Evolutionary conservation across 2,113 vertebrate genomes (phyloP).

Genomic region (Equus quagga): DNA sequence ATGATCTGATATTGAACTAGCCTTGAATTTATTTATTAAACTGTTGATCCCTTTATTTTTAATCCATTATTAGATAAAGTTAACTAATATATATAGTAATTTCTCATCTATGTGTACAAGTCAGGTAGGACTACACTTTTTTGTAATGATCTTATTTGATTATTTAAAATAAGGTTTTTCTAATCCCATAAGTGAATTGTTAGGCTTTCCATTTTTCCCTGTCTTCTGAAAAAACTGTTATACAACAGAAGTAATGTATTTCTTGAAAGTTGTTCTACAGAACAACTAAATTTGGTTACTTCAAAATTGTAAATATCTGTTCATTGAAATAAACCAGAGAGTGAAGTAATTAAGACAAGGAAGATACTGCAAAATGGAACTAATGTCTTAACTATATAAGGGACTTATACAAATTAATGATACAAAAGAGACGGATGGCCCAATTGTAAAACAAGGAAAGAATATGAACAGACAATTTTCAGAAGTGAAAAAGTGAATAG

Average conservation of each 20-base stretch:
- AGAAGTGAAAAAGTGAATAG: neutral
- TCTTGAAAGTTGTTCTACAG: neutral
- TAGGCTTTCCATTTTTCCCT: neutral
- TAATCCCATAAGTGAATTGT: neutral
- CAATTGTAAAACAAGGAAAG: neutral
- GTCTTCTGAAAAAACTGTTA: neutral
- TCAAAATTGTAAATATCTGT: neutral
- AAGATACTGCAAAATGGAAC: neutral
- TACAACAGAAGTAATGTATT: neutral
- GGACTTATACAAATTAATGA: neutral
- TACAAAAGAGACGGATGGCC: neutral
- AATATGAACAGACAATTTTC: neutral
- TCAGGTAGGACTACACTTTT: neutral
- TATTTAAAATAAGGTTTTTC: neutral
- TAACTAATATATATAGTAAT: neutral
- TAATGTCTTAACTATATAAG: neutral
- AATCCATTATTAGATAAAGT: neutral
- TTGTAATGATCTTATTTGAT: neutral
- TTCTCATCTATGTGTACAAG: neutral
- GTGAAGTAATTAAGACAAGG: neutral
- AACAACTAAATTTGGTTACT: neutral
- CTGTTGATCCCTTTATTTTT: neutral
- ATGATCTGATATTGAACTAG: neutral
- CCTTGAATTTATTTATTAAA: slow-evolving; percentile 31
- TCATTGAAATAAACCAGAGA: neutral